These are phyloP conservation scores for Geococcyx californianus DNA, from an alignment of 2,113 vertebrate genomes.

Conservation along the genomic window DNA sequence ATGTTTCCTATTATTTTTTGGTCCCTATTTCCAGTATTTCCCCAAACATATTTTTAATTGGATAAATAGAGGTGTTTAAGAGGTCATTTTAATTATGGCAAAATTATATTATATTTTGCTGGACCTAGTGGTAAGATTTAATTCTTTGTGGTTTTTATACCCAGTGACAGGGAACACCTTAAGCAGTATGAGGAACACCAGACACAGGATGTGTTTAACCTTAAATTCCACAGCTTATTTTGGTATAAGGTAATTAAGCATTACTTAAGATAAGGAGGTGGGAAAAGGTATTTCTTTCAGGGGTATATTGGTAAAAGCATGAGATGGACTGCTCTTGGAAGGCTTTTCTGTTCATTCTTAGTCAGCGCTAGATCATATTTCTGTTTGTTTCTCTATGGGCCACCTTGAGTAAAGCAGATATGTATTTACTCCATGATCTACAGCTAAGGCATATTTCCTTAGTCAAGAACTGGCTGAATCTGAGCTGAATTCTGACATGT, in stretches of 20 bases:
- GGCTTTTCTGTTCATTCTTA: conserved; percentile 36
- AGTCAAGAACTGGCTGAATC: neutral
- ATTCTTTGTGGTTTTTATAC: neutral
- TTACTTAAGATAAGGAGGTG: neutral
- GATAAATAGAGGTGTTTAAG: neutral
- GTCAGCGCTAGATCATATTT: conserved; percentile 33
- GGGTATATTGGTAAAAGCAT: neutral
- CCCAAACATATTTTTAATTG: neutral
- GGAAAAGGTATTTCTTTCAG: neutral
- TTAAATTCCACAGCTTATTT: neutral
- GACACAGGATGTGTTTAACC: neutral
- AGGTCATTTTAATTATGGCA: neutral
- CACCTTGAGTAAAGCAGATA: conserved; percentile 38
- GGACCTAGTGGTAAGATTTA: neutral
- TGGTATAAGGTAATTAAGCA: neutral
- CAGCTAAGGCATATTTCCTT: conserved; percentile 28
- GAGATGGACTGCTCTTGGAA: neutral
- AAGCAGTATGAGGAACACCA: neutral
- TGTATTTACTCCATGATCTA: conserved; percentile 38
- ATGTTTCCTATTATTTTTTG: neutral
- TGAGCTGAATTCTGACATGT: conserved; percentile 49
- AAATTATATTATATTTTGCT: neutral
- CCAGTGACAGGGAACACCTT: neutral
- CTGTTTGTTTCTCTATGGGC: conserved; percentile 50
- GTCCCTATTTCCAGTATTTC: neutral